Percentiles rank a stretch among this genome's conserved stretches.
These are phyloP conservation scores for Adelognathus sp. DNA, from an alignment of 2,888 invertebrate species.

Conservation along the genomic window DNA sequence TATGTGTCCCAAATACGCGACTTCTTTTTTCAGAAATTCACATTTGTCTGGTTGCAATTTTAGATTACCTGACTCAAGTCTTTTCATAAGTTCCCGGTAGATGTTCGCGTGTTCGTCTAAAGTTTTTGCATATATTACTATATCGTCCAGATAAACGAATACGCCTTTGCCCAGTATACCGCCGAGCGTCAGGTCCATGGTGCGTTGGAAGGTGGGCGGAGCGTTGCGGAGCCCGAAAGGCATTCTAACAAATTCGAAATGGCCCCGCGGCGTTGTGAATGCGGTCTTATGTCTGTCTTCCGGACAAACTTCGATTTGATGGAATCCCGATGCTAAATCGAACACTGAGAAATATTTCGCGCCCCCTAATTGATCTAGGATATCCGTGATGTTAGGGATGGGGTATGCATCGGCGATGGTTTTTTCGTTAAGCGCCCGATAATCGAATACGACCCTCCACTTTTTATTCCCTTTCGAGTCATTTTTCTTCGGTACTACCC, in stretches of 20 bases:
- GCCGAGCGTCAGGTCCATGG: constrained; percentile 67
- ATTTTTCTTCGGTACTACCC: background rate
- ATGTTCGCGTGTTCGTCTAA: constrained; percentile 38
- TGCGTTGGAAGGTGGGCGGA: constrained; percentile 67
- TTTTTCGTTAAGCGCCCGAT: no score
- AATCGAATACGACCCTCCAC: no score
- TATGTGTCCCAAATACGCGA: background rate
- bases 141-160: constrained; percentile 59
- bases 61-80: background rate
- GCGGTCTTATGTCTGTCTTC: constrained; percentile 56
- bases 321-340: constrained; percentile 64
- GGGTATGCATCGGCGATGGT: background rate
- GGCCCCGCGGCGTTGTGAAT: constrained; percentile 53
- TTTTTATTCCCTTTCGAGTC: no score
- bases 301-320: constrained; percentile 59
- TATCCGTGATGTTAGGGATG: constrained; percentile 59
- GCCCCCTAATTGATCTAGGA: constrained; percentile 60
- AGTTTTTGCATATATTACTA: constrained; percentile 52
- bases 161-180: constrained; percentile 61
- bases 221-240: constrained; percentile 69
- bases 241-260: constrained; percentile 62
- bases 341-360: constrained; percentile 60
- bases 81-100: no score
- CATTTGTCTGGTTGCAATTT: background rate
- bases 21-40: background rate